Percentiles rank a stretch among this genome's conserved stretches.
Evolutionary conservation across 1,140 invertebrate species (phyloP).

Genomic region (Sminthurinus signatus): DNA sequence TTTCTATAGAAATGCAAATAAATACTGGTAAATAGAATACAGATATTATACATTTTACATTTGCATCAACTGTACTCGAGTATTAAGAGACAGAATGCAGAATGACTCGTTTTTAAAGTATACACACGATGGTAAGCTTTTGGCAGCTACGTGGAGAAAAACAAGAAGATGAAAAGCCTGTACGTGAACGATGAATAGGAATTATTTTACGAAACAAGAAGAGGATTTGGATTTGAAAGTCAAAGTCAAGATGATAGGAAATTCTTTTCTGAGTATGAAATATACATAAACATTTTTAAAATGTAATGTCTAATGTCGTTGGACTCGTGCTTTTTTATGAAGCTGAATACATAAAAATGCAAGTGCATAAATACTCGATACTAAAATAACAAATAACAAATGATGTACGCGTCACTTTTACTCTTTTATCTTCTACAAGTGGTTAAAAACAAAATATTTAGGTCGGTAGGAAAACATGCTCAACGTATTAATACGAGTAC

Average conservation of each 20-base stretch:
- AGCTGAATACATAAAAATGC: neutral
- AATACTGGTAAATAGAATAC: no score
- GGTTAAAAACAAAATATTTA: no score
- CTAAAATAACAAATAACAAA: neutral
- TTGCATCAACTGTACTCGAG: neutral
- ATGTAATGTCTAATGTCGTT: neutral
- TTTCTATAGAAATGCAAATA: neutral
- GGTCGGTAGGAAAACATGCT: no score
- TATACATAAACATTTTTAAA: neutral
- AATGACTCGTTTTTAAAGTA: neutral
- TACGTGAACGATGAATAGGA: neutral
- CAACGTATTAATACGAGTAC: no score
- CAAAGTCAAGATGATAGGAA: neutral
- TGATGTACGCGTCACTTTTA: neutral
- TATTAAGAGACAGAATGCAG: neutral
- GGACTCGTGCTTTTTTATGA: neutral
- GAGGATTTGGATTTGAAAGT: constrained; percentile 3
- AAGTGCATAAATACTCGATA: neutral
- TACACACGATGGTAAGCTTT: neutral
- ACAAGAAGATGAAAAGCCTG: neutral
- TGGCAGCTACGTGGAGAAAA: no score
- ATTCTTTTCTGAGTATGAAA: neutral
- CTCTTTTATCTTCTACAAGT: no score
- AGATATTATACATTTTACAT: no score
- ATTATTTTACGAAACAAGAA: neutral